phyloP scores from a whole-genome alignment of 2,888 invertebrate genomes.

The Tipula unca region DNA sequence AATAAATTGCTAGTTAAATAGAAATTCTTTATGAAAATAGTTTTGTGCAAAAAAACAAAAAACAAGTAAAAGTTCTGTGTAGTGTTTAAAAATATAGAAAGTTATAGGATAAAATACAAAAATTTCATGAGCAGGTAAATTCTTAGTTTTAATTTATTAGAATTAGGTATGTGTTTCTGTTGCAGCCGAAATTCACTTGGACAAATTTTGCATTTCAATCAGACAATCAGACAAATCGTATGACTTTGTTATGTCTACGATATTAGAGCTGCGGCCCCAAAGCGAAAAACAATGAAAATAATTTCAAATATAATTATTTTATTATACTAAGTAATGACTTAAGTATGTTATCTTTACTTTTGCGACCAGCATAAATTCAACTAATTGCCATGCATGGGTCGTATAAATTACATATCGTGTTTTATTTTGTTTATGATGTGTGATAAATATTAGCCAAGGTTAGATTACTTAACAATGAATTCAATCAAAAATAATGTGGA shows the following conservation, averaged over 20 bases:
- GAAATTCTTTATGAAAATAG: not conserved
- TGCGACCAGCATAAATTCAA: too few relatives aligned
- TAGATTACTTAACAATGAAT: too few relatives aligned
- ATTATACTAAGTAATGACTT: too few relatives aligned
- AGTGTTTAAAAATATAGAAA: not conserved
- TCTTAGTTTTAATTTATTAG: not conserved
- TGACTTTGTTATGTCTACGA: not conserved
- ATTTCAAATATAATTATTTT: too few relatives aligned
- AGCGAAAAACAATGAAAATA: not conserved
- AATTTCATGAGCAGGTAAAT: not conserved
- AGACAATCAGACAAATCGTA: not conserved
- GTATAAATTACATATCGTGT: too few relatives aligned
- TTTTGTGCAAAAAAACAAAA: not conserved
- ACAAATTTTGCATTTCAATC: not conserved
- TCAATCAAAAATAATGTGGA: too few relatives aligned
- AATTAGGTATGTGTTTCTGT: not conserved
- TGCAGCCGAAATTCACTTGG: not conserved
- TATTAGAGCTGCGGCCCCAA: not conserved
- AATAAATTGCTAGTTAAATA: not conserved
- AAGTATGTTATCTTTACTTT: too few relatives aligned
- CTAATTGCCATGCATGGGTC: too few relatives aligned
- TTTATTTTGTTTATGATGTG: too few relatives aligned
- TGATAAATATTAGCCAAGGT: too few relatives aligned
- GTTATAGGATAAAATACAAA: not conserved
- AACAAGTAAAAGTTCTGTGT: not conserved